Evolutionary conservation across 1,140 invertebrate species (phyloP), one percentile per base, ranked within the genome.

Genomic region (Calephelis virginiensis): DNA sequence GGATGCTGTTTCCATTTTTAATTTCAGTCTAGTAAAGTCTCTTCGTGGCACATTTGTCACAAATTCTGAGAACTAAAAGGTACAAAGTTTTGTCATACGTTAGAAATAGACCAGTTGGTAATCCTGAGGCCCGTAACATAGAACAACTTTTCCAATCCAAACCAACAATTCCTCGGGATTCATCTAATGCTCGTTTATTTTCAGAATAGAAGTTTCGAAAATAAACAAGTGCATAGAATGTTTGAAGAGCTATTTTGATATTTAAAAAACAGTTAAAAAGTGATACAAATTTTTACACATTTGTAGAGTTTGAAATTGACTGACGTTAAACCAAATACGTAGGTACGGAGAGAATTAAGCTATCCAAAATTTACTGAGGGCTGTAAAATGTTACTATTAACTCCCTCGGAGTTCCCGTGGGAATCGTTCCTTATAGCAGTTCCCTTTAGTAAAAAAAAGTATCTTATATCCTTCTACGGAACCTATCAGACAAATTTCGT

Each of bases 161-260:
- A 37, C 53, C 53, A 56, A 56, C 11, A 56, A 56, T 56, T 61
- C 47, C 61, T 63, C 43, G 61, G 56, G 37, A 38, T 61, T 69
- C 65, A 56, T 56, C 53, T 56, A 56, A 56, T 56, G 17, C 69
- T 75, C 61, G 69, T 75, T 77, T 81, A 13, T 53, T 53, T 53
- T 53, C 14, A 53, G 49, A 10, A 53, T 14, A 53, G 14, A 53
- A 53, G 28, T 28, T 28, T 28, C 28, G 3, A 28, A 28, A 28
- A 28, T 28, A 28, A 28, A 28, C 28, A 4, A 28, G 50, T 53
- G 50, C 50, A 53, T 8, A 53, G 9, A 28, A 53, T 53, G 17
- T 53, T 53, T 53, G 50, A 53, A 6, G 14, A 28, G 14, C 50
- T 11, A 6, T 28, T 53, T 13, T 10, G 50, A 53, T 8, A 53